phyloP scores from a whole-genome alignment of 2,797 vertebrate genomes.

The Aratinga solstitialis region DNA sequence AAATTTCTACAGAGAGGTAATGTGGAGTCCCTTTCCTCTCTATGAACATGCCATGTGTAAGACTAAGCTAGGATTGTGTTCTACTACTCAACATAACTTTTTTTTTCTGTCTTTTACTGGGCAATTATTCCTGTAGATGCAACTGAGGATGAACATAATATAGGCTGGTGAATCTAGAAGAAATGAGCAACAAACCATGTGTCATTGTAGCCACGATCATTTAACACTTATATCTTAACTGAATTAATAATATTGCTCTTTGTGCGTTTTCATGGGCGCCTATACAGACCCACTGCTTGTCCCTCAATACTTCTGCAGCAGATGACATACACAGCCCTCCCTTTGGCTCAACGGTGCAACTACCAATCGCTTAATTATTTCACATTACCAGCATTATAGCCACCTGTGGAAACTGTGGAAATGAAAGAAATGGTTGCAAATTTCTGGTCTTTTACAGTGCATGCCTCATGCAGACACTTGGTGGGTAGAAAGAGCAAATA shows the following conservation, averaged over 20 bases:
- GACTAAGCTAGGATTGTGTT: not conserved
- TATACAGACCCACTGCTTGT: not conserved
- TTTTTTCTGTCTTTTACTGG: not conserved
- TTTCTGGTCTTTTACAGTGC: not conserved
- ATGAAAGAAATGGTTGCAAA: not conserved
- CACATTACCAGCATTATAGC: not conserved
- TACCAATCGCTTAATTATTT: not conserved
- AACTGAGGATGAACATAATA: not conserved
- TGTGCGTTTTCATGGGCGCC: not conserved
- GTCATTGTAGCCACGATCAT: not conserved
- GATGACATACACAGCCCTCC: not conserved
- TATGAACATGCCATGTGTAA: not conserved
- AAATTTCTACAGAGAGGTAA: not conserved
- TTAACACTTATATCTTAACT: not conserved
- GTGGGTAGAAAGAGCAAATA: not conserved
- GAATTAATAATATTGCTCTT: not conserved
- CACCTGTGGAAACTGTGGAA: not conserved
- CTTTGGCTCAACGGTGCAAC: not conserved
- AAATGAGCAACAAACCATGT: not conserved
- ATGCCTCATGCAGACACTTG: not conserved
- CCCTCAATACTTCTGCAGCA: not conserved
- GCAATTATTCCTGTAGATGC: not conserved
- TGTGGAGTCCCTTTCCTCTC: not conserved
- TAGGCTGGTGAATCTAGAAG: not conserved
- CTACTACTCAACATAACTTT: not conserved